A percentile compares a stretch with the other conserved stretches of the same genome.
Evolutionary conservation across 2,797 vertebrate genomes (phyloP).

Genomic region (Smutsia gigantea): DNA sequence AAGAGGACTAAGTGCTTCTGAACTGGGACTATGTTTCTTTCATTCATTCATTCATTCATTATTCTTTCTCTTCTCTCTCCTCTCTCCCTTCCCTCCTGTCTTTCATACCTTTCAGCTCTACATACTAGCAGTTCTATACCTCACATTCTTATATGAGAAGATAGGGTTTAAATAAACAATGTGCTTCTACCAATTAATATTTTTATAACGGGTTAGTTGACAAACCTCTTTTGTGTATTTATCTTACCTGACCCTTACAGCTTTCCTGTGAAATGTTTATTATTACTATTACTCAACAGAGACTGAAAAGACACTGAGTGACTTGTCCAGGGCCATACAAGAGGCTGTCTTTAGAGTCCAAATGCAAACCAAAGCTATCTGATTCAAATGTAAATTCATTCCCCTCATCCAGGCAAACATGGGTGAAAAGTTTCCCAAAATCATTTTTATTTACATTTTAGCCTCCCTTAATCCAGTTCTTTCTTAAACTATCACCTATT

Average conservation of each 20-base stretch:
- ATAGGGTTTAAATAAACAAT: constrained; percentile 66
- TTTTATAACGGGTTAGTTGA: constrained; percentile 44
- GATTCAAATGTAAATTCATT: constrained; percentile 20
- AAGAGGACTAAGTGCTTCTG: neutral
- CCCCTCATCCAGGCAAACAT: neutral
- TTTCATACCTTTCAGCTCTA: neutral
- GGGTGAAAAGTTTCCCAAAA: neutral
- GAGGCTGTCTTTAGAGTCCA: neutral
- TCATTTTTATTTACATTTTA: neutral
- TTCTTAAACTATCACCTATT: constrained; percentile 21
- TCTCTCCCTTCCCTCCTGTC: no score
- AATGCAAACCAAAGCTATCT: neutral
- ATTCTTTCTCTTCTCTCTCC: no score
- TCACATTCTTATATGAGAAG: constrained; percentile 21
- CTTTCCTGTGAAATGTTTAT: constrained; percentile 5
- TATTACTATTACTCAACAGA: neutral
- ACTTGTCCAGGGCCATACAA: neutral
- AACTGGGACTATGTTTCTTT: neutral
- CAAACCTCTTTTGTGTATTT: constrained; percentile 25
- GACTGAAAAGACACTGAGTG: neutral
- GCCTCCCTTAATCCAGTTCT: neutral
- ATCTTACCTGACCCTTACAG: neutral
- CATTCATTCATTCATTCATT: neutral
- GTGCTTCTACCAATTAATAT: constrained; percentile 47
- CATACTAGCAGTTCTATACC: neutral